Evolutionary conservation across 2,113 vertebrate genomes (phyloP).

Genomic region (Plecturocebus donacophilus): DNA sequence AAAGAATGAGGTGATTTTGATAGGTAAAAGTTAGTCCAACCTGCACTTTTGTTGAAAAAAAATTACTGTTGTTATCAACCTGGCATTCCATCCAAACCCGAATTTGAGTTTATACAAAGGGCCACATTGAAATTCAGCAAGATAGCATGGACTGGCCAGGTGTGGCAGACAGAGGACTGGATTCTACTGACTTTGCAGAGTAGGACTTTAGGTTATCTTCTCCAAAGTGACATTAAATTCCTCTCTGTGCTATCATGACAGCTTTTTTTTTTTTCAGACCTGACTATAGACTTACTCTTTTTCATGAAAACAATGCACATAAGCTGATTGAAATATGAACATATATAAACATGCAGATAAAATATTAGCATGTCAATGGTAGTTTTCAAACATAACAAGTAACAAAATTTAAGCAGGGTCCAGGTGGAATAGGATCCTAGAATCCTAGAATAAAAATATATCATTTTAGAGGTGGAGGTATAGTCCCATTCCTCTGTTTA

Average conservation of each 20-base stretch:
- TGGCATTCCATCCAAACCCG: neutral
- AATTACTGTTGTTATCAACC: neutral
- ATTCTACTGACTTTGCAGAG: slow-evolving; percentile 45
- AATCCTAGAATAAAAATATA: neutral
- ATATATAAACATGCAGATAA: slow-evolving; percentile 86
- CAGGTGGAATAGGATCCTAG: slow-evolving; percentile 69
- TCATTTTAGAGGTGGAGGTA: neutral
- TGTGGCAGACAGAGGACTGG: slow-evolving; percentile 32
- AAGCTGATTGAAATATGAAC: slow-evolving; percentile 84
- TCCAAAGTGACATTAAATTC: slow-evolving; percentile 78
- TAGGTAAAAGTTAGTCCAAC: neutral
- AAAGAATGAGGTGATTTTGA: neutral
- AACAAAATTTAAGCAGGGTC: slow-evolving; percentile 80
- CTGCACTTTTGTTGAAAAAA: neutral
- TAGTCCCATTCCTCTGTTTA: neutral
- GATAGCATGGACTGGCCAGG: neutral
- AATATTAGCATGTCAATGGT: slow-evolving; percentile 84
- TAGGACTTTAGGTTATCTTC: slow-evolving; percentile 63
- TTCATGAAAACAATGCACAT: slow-evolving; percentile 82
- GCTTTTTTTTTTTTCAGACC: slow-evolving; percentile 81
- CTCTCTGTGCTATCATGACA: slow-evolving; percentile 78
- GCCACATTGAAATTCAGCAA: neutral
- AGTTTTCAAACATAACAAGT: slow-evolving; percentile 85
- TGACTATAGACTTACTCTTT: slow-evolving; percentile 81
- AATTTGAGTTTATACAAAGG: neutral